Base-by-base conservation (phyloP, 2,113 vertebrate genomes). In the Motacilla alba region DNA sequence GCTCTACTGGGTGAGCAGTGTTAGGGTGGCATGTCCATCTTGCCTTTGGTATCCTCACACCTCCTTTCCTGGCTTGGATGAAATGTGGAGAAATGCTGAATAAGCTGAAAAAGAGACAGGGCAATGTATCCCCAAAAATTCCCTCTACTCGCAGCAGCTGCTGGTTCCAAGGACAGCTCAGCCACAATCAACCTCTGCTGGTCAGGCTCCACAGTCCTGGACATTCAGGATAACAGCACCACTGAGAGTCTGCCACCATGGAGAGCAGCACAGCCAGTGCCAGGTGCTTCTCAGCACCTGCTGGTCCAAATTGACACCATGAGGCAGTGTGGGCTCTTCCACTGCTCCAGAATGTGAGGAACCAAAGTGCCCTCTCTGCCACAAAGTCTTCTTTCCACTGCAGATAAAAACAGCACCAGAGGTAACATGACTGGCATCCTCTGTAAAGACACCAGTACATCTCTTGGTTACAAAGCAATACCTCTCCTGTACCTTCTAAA, bases 271-370 rank as follows among this genome's bases (percentile, higher is more conserved):
- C 0, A 1, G 35, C 22, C 39, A 4, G 4, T 1, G 11, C 20
- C 39, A 9, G 47, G 30, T 39, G 47, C 37, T 50, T 18, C 59
- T 47, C 22, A 6, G 20, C 33, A 4, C 5, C 39, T 21, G 5
- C 47, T 53, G 27, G 49, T 31, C 49, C 68, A 12, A 13, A 11
- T 1, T 4, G 35, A 39, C 52, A 6, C 10, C 10, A 4, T 0
- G 0, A 3, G 18, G n/a, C 28, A 68, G 58, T 0, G 0, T 1
- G 7, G 46, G 27, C 66, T 47, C 17, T 50, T 21, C 66, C 14
- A 10, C 27, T 1, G 1, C 22, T n/a, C 39, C 39, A 13, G 20
- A 59, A 21, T 5, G 3, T 7, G 3, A 43, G 12, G 41, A 37
- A 19, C 19, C 15, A 19, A 56, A n/a, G 35, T 4, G 13, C 13